phyloP scores from a whole-genome alignment of 2,797 vertebrate genomes.

The Tokudaia tokunoshimensis region DNA sequence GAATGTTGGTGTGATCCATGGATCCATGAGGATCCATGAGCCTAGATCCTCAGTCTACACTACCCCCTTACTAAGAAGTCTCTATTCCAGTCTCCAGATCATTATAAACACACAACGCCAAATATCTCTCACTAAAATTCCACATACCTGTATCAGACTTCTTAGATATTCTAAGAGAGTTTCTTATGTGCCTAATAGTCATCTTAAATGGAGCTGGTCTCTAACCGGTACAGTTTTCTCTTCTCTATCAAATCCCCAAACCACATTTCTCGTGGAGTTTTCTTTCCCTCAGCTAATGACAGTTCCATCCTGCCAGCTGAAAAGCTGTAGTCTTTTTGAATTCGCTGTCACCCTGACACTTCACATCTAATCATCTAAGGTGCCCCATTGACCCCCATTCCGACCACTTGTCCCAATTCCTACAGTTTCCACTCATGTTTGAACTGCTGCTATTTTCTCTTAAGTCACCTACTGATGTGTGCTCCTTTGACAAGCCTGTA shows the following conservation, averaged over 20 bases:
- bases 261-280: neutral
- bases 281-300: neutral
- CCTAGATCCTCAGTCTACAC: neutral
- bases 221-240: neutral
- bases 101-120: neutral
- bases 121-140: neutral
- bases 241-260: neutral
- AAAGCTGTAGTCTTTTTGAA: neutral
- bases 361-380: neutral
- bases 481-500: neutral
- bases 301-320: neutral
- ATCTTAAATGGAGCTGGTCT: neutral
- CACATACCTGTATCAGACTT: neutral
- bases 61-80: neutral
- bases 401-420: neutral
- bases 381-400: neutral
- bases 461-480: neutral
- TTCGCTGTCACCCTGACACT: neutral
- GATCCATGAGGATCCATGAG: neutral
- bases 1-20: neutral
- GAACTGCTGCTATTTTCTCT: neutral
- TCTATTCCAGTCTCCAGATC: neutral
- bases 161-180: neutral
- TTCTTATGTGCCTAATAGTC: neutral
- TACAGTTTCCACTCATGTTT: neutral